Conservation (phyloP, 1,140 invertebrate species). For the Apocrypta bakeri region DNA sequence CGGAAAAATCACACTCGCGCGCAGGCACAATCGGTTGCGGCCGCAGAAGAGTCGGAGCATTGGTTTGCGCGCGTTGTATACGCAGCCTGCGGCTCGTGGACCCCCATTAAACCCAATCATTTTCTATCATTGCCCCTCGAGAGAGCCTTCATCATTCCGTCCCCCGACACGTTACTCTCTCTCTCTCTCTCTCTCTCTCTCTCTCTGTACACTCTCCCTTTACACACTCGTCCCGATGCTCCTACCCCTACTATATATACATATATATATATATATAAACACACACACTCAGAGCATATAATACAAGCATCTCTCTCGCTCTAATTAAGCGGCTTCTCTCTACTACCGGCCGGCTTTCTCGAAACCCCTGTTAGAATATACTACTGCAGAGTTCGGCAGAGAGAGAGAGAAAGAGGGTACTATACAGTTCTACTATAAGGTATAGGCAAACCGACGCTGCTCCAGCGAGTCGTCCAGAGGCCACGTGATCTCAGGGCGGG, state of each 20-base stretch:
- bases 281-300: no score
- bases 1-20: not conserved
- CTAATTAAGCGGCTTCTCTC: constrained; percentile 55
- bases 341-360: constrained; percentile 3
- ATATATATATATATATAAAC: no score
- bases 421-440: not conserved
- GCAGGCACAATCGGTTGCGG: not conserved
- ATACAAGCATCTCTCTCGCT: constrained; percentile 43
- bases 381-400: not conserved
- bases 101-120: constrained; percentile 23
- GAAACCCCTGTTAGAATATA: not conserved
- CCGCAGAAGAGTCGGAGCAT: not conserved
- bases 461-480: constrained; percentile 44
- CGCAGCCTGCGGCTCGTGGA: no score
- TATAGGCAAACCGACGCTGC: not conserved
- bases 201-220: not conserved
- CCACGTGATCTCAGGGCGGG: constrained; percentile 71
- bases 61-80: not conserved
- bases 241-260: constrained; percentile 4
- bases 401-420: not conserved
- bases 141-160: not conserved
- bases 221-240: not conserved
- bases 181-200: constrained; percentile 28
- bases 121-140: constrained; percentile 37
- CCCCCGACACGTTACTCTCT: not conserved